Evolutionary conservation across 2,888 invertebrate genomes (phyloP), one percentile per base, ranked within the genome.

Genomic region (Amphipoea lucens): DNA sequence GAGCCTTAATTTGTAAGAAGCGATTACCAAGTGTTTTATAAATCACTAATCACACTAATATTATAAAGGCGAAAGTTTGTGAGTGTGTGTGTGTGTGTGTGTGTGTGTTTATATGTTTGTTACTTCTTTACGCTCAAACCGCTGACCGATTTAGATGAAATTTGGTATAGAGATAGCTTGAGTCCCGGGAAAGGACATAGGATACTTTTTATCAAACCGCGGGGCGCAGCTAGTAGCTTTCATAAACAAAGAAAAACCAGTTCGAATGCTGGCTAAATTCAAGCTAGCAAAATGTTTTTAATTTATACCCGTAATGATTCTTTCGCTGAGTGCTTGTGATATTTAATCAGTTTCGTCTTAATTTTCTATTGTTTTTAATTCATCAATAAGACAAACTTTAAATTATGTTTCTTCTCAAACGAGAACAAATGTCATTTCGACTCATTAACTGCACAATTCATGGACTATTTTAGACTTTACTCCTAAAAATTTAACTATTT

Each of bases 211-310:
- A n/a, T n/a, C n/a, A n/a, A n/a, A n/a, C n/a, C n/a, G n/a, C n/a
- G n/a, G n/a, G n/a, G n/a, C n/a, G n/a, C n/a, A n/a, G n/a, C n/a
- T n/a, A n/a, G n/a, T 78, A 29, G 42, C 5, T n/a, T 66, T 42
- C 45, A 62, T 74, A 51, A 66, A 77, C 29, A 48, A 72, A 81
- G 57, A 67, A 68, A 51, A 77, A 62, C 48, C 48, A 71, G 45
- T 40, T 63, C 20, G 2, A 60, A 79, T 48, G 40, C 36, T 66
- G 4, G 29, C 6, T 45, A 65, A 69, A 65, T 72, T 79, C 48
- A 62, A 45, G 42, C 11, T 65, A 70, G 45, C 66, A 71, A 75
- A 71, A 76, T 70, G 48, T 42, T 62, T 11, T 7, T 72, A 73
- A 70, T 48, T 48, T 48, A 48, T 29, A 73, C 4, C 11, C 40